A percentile compares a stretch with the other conserved stretches of the same genome.
These are phyloP conservation scores for Toxotes jaculatrix DNA, from an alignment of 2,113 vertebrate genomes.

Conservation along the genomic window DNA sequence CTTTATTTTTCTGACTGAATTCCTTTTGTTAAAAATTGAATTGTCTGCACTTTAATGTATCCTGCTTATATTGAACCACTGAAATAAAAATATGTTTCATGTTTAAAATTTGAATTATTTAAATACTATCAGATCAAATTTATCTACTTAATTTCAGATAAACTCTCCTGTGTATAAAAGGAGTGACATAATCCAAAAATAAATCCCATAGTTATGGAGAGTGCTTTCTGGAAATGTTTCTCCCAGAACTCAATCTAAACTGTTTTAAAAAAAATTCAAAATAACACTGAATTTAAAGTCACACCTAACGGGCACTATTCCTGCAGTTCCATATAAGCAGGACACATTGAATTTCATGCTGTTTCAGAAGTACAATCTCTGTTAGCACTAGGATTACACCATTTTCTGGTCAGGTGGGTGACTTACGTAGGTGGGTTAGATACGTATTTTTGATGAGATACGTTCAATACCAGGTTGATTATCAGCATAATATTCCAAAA, in stretches of 20 bases:
- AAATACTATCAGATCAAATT: neutral
- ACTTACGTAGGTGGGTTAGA: neutral
- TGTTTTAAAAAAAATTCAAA: neutral
- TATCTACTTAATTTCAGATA: neutral
- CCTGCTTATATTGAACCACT: conserved; percentile 21
- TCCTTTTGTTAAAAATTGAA: conserved; percentile 24
- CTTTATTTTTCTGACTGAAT: conserved; percentile 21
- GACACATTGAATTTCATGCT: neutral
- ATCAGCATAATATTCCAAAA: neutral
- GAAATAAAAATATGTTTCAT: conserved; percentile 5
- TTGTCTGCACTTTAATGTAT: conserved; percentile 25
- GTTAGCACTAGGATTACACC: neutral
- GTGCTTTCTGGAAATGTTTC: neutral
- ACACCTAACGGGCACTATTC: neutral
- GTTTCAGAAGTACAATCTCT: neutral
- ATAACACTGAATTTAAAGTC: neutral
- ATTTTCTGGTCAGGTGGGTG: neutral
- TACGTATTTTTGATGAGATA: neutral
- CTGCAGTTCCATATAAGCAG: neutral
- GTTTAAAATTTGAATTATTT: neutral
- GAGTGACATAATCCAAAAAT: neutral
- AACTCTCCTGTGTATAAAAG: neutral
- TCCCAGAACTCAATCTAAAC: neutral
- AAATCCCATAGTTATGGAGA: neutral
- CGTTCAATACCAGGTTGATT: neutral